Conservation (phyloP, 2,888 invertebrate genomes). For the Xylophagus ater region DNA sequence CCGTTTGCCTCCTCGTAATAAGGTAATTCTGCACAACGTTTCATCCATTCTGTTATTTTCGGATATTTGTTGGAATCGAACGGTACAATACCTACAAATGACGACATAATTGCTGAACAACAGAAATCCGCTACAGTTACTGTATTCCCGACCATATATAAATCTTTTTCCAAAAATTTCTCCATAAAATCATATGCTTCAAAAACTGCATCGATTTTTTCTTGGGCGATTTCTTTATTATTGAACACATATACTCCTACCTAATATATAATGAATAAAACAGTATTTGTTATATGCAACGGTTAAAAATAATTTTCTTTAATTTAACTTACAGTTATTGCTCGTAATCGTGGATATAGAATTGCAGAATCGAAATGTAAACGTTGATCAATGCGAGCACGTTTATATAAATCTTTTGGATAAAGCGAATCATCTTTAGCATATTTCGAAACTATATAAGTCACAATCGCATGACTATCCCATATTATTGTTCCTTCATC, state of each 20-base stretch:
- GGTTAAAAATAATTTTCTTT: not conserved
- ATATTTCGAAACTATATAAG: slow-evolving; percentile 38
- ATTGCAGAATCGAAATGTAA: slow-evolving; percentile 26
- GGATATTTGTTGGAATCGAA: slow-evolving; percentile 13
- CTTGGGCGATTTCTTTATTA: slow-evolving; percentile 6
- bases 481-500: slow-evolving; percentile 21
- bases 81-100: slow-evolving; percentile 12
- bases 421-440: slow-evolving; percentile 40
- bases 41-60: slow-evolving; percentile 14
- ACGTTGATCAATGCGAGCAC: slow-evolving; percentile 33
- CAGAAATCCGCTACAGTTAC: slow-evolving; percentile 18
- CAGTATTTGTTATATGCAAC: not conserved
- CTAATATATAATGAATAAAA: not conserved
- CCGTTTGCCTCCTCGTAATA: slow-evolving; percentile 14
- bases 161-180: slow-evolving; percentile 20
- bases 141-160: slow-evolving; percentile 11
- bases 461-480: slow-evolving; percentile 32
- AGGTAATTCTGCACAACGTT: slow-evolving; percentile 18
- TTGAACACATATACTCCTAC: not conserved
- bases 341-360: slow-evolving; percentile 21
- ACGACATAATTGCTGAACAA: slow-evolving; percentile 11
- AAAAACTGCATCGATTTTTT: slow-evolving; percentile 17
- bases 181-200: slow-evolving; percentile 22
- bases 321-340: not conserved
- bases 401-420: slow-evolving; percentile 38